A percentile compares a stretch with the other conserved stretches of the same genome.
These are phyloP conservation scores for Porites cylindrica DNA, from an alignment of 92 coral and sea anemone species.

Conservation along the genomic window DNA sequence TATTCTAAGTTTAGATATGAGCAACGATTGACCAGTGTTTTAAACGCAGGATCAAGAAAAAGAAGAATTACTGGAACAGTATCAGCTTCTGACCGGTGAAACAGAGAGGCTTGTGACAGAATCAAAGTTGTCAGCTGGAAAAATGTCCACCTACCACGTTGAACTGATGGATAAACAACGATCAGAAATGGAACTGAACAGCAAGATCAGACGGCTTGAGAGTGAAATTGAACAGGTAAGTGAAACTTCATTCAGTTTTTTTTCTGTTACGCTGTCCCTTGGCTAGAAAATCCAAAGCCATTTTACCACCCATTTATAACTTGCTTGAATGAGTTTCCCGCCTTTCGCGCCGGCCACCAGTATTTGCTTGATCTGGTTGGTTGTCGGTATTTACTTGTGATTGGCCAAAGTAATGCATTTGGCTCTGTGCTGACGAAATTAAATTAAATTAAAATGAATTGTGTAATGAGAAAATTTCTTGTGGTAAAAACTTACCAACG, in stretches of 20 bases:
- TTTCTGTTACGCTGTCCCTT: too few relatives aligned
- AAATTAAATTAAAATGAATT: too few relatives aligned
- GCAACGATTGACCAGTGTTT: neutral
- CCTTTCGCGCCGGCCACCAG: too few relatives aligned
- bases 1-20: neutral
- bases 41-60: conserved; percentile 90
- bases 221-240: conserved; percentile 93
- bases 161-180: conserved; percentile 89
- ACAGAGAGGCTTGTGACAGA: conserved; percentile 90
- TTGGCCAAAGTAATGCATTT: too few relatives aligned
- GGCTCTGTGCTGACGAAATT: too few relatives aligned
- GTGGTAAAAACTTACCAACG: too few relatives aligned
- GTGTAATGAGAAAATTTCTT: too few relatives aligned
- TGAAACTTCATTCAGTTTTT: neutral
- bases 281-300: too few relatives aligned
- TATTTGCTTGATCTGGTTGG: too few relatives aligned
- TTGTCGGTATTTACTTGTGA: too few relatives aligned
- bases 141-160: conserved; percentile 81
- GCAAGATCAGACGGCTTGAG: conserved; percentile 83
- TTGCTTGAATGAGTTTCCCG: too few relatives aligned
- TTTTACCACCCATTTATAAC: too few relatives aligned
- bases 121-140: conserved; percentile 88
- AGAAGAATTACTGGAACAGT: conserved; percentile 95
- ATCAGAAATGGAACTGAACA: conserved; percentile 83
- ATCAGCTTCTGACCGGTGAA: conserved; percentile 86